Conservation (phyloP, 2,113 vertebrate genomes). For the Microcebus lehilahytsara region DNA sequence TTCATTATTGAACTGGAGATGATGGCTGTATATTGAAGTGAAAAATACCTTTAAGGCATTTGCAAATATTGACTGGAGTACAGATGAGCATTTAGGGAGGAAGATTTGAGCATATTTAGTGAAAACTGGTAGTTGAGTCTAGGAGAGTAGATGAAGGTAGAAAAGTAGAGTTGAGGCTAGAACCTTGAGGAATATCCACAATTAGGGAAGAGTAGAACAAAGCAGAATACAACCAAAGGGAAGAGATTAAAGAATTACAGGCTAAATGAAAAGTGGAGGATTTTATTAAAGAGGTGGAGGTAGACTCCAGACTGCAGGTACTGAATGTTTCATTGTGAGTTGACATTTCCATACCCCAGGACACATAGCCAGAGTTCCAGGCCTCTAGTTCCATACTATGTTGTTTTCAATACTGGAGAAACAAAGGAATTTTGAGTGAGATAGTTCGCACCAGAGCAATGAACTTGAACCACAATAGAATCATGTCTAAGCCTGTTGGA, state of each 20-base stretch:
- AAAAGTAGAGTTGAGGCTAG: neutral
- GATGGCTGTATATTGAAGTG: neutral
- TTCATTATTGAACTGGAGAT: slow-evolving; percentile 1
- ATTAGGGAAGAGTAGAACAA: neutral
- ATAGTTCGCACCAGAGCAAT: no score
- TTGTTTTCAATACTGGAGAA: neutral
- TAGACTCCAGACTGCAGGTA: neutral
- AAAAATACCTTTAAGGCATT: neutral
- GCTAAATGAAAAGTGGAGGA: neutral
- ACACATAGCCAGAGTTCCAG: neutral
- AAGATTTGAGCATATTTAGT: neutral
- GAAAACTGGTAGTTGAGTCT: neutral
- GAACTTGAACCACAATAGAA: no score
- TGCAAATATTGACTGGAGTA: neutral
- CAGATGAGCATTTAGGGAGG: neutral
- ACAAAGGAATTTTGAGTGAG: no score
- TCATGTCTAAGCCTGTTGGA: no score
- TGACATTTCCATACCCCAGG: slow-evolving; percentile 40
- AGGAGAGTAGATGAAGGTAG: neutral
- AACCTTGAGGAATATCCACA: neutral
- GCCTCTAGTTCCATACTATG: slow-evolving; percentile 28
- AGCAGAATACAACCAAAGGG: neutral
- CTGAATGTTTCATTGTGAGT: neutral
- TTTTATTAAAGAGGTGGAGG: neutral
- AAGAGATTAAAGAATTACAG: neutral